Evolutionary conservation across 2,113 vertebrate genomes (phyloP).

Genomic region (Platycercus adscitus): DNA sequence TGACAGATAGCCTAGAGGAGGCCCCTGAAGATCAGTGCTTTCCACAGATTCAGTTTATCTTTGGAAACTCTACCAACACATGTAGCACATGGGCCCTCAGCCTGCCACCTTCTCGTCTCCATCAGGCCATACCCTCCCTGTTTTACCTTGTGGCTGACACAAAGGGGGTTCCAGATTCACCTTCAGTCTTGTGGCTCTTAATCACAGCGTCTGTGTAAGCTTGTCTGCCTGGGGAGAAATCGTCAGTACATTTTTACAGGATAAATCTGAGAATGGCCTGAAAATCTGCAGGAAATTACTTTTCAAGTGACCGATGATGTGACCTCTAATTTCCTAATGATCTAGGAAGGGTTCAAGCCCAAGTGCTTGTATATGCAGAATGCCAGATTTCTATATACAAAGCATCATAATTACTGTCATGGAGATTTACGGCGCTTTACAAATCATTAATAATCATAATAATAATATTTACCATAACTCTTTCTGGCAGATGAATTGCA

Average conservation of each 20-base stretch:
- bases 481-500: constrained; percentile 65
- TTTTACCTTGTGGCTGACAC: not conserved
- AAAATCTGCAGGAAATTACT: constrained; percentile 66
- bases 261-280: constrained; percentile 34
- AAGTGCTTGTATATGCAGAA: constrained; percentile 68
- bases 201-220: not conserved
- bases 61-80: not conserved
- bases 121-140: accelerated
- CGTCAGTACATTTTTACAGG: not conserved
- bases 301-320: constrained; percentile 40
- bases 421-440: constrained; percentile 63
- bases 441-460: constrained; percentile 72
- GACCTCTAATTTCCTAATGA: constrained; percentile 67
- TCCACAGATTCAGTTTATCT: not conserved
- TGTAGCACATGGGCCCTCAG: not conserved
- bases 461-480: constrained; percentile 70
- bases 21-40: not conserved
- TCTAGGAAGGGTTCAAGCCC: constrained; percentile 63
- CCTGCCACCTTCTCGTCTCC: not conserved
- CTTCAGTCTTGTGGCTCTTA: not conserved
- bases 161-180: not conserved
- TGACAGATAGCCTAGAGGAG: not conserved
- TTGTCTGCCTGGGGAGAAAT: not conserved
- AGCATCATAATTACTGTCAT: constrained; percentile 67
- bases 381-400: constrained; percentile 68